phyloP scores from a whole-genome alignment of 2,113 vertebrate species.

The Actenoides hombroni region DNA sequence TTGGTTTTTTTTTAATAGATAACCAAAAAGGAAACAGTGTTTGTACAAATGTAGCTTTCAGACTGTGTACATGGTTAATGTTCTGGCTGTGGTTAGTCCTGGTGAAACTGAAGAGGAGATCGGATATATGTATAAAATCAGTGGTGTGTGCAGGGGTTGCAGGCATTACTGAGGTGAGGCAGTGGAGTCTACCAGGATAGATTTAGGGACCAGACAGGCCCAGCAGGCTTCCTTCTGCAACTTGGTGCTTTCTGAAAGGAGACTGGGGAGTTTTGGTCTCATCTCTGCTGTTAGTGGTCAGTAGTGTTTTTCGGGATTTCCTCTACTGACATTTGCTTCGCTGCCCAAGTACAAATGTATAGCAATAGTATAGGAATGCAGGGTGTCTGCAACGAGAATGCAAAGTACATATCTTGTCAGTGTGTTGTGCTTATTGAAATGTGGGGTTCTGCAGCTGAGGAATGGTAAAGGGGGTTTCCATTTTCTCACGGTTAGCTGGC shows the following conservation, averaged over 20 bases:
- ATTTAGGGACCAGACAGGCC: background rate
- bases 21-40: background rate
- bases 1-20: background rate
- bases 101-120: background rate
- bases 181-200: background rate
- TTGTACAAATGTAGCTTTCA: background rate
- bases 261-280: background rate
- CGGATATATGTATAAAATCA: background rate
- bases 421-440: background rate
- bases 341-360: background rate
- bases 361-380: background rate
- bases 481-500: background rate
- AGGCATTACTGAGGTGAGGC: background rate
- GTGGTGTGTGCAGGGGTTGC: background rate
- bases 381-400: background rate
- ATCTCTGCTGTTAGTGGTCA: background rate
- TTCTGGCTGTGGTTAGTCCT: background rate
- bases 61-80: background rate
- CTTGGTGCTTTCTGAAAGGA: background rate
- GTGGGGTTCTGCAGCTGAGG: background rate
- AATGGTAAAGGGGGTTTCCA: rapidly evolving
- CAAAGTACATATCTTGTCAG: rapidly evolving
- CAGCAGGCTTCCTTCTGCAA: background rate
- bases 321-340: background rate
- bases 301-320: background rate